These are phyloP conservation scores for Micoletzkya japonica DNA, from an alignment of 2,888 invertebrate genomes.

Conservation along the genomic window DNA sequence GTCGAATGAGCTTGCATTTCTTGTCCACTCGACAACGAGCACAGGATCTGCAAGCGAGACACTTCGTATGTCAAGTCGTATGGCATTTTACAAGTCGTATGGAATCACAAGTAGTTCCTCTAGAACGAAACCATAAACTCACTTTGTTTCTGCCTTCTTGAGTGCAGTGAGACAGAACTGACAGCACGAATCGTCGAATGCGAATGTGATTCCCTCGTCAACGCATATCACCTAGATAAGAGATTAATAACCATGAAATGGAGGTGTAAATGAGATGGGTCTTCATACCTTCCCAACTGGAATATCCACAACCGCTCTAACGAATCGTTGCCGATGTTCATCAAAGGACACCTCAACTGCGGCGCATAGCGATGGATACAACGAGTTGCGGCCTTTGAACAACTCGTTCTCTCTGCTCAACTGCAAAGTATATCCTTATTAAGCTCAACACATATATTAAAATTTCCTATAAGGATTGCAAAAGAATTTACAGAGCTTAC, in stretches of 20 bases:
- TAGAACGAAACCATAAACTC: neutral
- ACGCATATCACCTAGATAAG: conserved; percentile 16
- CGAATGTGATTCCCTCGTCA: conserved; percentile 26
- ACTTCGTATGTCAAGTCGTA: too few species aligned
- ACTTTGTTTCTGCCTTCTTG: conserved; percentile 24
- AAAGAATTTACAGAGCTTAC: neutral
- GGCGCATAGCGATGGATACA: conserved; percentile 10
- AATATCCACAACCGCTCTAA: conserved; percentile 22
- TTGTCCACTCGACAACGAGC: conserved; percentile 30
- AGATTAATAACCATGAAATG: neutral
- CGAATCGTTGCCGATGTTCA: conserved; percentile 14
- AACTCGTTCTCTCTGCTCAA: conserved; percentile 25
- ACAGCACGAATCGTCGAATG: conserved; percentile 24
- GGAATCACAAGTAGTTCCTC: too few species aligned
- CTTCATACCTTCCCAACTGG: conserved; percentile 20
- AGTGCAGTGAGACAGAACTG: conserved; percentile 19
- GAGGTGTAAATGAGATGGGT: neutral
- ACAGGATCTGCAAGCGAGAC: conserved; percentile 5
- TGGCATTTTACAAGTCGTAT: too few species aligned
- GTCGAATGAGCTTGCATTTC: conserved; percentile 20
- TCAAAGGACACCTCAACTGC: conserved; percentile 20
- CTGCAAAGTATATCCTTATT: neutral
- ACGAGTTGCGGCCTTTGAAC: conserved; percentile 4
- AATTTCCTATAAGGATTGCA: neutral
- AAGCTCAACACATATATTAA: neutral